Conservation (phyloP, 2,888 invertebrate genomes). For the Drosophila tripunctata region DNA sequence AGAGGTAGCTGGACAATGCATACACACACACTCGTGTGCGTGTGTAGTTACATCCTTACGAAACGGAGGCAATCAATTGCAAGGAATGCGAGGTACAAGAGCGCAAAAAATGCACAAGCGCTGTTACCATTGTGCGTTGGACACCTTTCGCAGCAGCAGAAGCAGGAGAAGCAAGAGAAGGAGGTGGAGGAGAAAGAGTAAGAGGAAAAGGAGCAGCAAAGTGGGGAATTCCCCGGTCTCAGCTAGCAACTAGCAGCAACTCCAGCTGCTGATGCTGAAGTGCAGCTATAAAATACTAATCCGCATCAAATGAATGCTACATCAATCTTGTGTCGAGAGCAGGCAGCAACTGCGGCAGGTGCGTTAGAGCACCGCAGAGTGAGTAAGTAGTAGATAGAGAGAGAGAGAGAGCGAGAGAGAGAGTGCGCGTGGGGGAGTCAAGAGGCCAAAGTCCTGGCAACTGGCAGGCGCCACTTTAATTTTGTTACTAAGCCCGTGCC, state of each 20-base stretch:
- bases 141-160: constrained; percentile 31
- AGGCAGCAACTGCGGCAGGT: constrained; percentile 44
- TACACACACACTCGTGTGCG: constrained; percentile 7
- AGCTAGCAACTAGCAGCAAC: neutral
- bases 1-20: constrained; percentile 37
- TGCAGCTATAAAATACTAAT: constrained; percentile 81
- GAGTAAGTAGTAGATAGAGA: neutral
- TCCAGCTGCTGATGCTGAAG: constrained; percentile 52
- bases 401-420: neutral
- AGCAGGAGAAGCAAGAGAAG: neutral
- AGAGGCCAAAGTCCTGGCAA: constrained; percentile 23
- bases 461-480: constrained; percentile 72
- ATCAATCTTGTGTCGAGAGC: constrained; percentile 76
- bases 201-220: neutral
- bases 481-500: constrained; percentile 71
- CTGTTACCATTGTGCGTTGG: constrained; percentile 53
- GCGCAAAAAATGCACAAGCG: constrained; percentile 60
- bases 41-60: constrained; percentile 40
- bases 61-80: constrained; percentile 73
- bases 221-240: neutral
- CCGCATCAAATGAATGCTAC: constrained; percentile 79
- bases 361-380: constrained; percentile 1
- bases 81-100: constrained; percentile 67
- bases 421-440: neutral
- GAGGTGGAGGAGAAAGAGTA: neutral